Percentiles rank a stretch among this genome's conserved stretches.
Conservation (phyloP, 2,888 invertebrate genomes). For the Balanococcus diminutus region DNA sequence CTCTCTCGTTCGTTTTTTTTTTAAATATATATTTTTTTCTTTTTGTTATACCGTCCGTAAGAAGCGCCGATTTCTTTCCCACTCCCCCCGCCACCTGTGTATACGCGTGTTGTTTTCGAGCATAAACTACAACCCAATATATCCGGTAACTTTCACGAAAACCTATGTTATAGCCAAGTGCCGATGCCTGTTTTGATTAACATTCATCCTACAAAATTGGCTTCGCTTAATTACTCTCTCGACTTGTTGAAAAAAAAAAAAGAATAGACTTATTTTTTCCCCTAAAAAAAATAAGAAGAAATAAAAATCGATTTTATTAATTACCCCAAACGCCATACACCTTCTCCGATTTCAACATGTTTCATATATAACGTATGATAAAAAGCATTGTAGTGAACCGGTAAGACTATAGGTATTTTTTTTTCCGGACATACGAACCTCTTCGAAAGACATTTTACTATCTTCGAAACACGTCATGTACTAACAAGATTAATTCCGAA, state of each 20-base stretch:
- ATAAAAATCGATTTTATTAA: slow-evolving; percentile 20
- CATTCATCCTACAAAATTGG: not conserved
- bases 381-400: slow-evolving; percentile 8
- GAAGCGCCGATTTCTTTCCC: slow-evolving; percentile 12
- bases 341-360: slow-evolving; percentile 18
- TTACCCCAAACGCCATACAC: slow-evolving; percentile 12
- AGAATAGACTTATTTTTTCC: not conserved
- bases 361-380: not conserved
- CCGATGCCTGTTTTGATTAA: slow-evolving; percentile 38
- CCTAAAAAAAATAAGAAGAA: too few relatives aligned
- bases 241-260: not conserved
- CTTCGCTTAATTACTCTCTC: slow-evolving; percentile 22
- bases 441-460: slow-evolving; percentile 29
- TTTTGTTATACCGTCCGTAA: slow-evolving; percentile 47
- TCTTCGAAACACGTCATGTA: slow-evolving; percentile 38
- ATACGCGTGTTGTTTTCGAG: not conserved
- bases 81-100: not conserved
- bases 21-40: slow-evolving; percentile 19
- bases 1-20: slow-evolving; percentile 26
- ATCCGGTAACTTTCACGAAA: slow-evolving; percentile 53
- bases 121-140: slow-evolving; percentile 42
- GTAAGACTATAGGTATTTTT: not conserved
- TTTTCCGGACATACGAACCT: slow-evolving; percentile 21
- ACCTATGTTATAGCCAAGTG: not conserved
- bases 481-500: slow-evolving; percentile 43